Evolutionary conservation across 2,888 invertebrate species (phyloP), one percentile per base, ranked within the genome.

Genomic region (Pterobdella sp.): DNA sequence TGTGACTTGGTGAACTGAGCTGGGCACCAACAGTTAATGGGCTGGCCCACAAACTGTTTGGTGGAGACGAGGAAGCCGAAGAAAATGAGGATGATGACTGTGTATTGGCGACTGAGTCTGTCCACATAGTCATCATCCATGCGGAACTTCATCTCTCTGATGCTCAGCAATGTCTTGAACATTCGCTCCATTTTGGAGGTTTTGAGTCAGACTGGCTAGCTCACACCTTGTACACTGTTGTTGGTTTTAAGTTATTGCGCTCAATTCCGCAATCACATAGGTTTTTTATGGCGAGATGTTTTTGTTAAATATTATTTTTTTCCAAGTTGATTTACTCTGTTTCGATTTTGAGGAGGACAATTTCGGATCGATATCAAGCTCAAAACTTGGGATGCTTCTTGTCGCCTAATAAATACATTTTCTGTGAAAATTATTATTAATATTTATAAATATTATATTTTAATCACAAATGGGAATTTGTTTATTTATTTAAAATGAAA

Each of bases 1-100:
- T 78, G 78, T 29, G 76, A 76, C 49, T 74, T 74, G 14, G 76
- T 77, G 72, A 78, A 78, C 66, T 78, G 77, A 1, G 78, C 78
- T 0, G 78, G 78, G 36, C 78, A 78, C 78, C 78, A 78, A 69
- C 78, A 78, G 63, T 74, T 73, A 34, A 78, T 78, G 37, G 78
- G 78, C 34, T 69, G 70, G 35, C 78, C 78, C 26, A 78, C 78
- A 72, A 78, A 77, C 75, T 78, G 78, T 69, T 78, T 77, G 31
- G 78, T 78, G 64, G 75, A 75, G 73, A 78, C 77, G 60, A 78
- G 75, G 75, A 77, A 78, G 31, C 77, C 73, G 71, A 78, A 78
- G 73, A 75, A 76, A 66, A 78, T 71, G 67, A 78, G 74, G 34
- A 78, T 75, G 72, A 78, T 73, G 68, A 77, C 77, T 29, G 76